Conservation (phyloP, 37 sponge, comb jelly and placozoan species). For the Chondrilla cf. caribensis region DNA sequence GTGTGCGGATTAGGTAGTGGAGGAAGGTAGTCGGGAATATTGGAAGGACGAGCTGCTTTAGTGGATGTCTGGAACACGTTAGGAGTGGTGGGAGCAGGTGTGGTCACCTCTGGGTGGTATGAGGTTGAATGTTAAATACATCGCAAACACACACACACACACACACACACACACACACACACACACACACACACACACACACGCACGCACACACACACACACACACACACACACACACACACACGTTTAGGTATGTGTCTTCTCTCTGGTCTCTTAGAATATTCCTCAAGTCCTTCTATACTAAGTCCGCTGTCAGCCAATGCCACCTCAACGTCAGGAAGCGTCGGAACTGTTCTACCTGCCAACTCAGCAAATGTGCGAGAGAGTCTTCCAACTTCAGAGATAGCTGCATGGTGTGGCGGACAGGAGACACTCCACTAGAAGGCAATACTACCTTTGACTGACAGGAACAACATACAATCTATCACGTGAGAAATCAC, state of each 20-base stretch:
- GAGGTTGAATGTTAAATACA: not conserved
- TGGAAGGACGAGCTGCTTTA: constrained; percentile 41
- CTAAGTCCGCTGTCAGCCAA: constrained; percentile 42
- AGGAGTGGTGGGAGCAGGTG: constrained; percentile 31
- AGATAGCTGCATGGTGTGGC: constrained; percentile 45
- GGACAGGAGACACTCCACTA: not conserved
- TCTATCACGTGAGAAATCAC: no score
- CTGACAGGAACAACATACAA: no score
- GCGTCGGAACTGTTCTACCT: constrained; percentile 53
- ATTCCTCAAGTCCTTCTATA: constrained; percentile 28
- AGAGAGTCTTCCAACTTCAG: constrained; percentile 52
- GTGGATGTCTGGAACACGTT: constrained; percentile 45
- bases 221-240: not conserved
- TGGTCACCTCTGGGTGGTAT: constrained; percentile 33
- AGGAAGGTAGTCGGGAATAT: constrained; percentile 62
- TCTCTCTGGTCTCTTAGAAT: constrained; percentile 60
- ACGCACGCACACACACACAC: no score
- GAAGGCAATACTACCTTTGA: not conserved
- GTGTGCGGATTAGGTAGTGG: constrained; percentile 83
- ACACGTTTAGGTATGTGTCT: constrained; percentile 71
- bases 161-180: no score
- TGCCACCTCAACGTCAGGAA: constrained; percentile 64
- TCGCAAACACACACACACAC: no score
- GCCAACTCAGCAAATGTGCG: constrained; percentile 65
- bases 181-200: no score